Evolutionary conservation across 2,888 invertebrate genomes (phyloP).

Genomic region (Stenichneumon culpator): DNA sequence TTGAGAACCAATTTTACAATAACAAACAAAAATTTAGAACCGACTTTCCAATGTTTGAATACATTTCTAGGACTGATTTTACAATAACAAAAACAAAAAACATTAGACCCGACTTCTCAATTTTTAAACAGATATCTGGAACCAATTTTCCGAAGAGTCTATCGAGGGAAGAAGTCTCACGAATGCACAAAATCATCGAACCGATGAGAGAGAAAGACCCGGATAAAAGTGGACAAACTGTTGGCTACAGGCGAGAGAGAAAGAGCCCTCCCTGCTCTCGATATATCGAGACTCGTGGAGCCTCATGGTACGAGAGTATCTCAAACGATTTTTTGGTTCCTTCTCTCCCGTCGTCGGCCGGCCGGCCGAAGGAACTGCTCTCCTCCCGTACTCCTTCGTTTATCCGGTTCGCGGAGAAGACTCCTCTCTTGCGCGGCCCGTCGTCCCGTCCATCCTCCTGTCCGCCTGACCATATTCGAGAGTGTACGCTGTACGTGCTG

Average conservation of each 20-base stretch:
- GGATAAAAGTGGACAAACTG: conserved; percentile 15
- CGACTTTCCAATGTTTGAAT: too few relatives aligned
- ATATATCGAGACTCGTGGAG: conserved; percentile 33
- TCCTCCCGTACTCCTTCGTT: conserved; percentile 25
- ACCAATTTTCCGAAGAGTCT: neutral
- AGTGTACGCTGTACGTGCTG: conserved; percentile 30
- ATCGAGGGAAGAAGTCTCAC: neutral
- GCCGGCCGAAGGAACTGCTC: neutral
- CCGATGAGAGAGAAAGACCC: neutral
- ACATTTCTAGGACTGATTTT: neutral
- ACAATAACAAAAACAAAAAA: neutral
- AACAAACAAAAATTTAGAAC: too few relatives aligned
- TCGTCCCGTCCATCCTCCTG: conserved; percentile 46
- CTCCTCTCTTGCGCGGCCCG: conserved; percentile 8
- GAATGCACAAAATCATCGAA: conserved; percentile 19
- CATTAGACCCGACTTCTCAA: too few relatives aligned
- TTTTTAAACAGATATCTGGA: neutral
- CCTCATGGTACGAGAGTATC: conserved; percentile 16
- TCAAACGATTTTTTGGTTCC: conserved; percentile 44
- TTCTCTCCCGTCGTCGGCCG: conserved; percentile 21
- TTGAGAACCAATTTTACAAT: too few relatives aligned
- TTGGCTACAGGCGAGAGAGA: conserved; percentile 24
- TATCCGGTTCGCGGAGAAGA: conserved; percentile 30
- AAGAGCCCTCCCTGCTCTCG: conserved; percentile 26
- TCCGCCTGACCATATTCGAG: conserved; percentile 56